Percentiles rank a stretch among this genome's conserved stretches.
Conservation (phyloP, 1,140 invertebrate genomes). For the Sesamia nonagrioides region DNA sequence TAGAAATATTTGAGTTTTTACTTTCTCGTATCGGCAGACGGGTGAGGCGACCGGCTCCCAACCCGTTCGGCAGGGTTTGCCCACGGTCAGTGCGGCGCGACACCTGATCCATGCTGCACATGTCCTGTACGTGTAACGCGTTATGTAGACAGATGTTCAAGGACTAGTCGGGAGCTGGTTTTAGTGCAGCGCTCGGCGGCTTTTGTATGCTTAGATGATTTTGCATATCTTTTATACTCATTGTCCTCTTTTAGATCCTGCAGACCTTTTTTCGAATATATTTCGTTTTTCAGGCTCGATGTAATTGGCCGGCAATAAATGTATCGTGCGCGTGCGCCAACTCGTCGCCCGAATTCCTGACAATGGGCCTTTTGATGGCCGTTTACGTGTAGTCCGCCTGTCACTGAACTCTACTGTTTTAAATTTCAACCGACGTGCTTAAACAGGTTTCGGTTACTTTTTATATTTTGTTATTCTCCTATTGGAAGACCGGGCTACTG, state of each 20-base stretch:
- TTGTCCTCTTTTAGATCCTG: background rate
- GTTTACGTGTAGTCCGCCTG: slow-evolving; percentile 58
- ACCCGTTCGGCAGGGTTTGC: slow-evolving; percentile 75
- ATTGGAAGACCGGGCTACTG: slow-evolving; percentile 14
- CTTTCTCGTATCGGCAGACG: slow-evolving; percentile 65
- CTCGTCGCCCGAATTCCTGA: slow-evolving; percentile 72
- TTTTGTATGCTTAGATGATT: slow-evolving; percentile 25
- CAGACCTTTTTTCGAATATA: background rate
- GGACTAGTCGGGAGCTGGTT: slow-evolving; percentile 58
- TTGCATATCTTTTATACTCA: slow-evolving; percentile 3
- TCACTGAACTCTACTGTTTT: slow-evolving; percentile 66
- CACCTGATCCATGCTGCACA: slow-evolving; percentile 82
- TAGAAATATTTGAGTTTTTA: slow-evolving; percentile 68
- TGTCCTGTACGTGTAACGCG: slow-evolving; percentile 62
- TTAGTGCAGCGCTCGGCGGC: slow-evolving; percentile 25
- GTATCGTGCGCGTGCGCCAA: slow-evolving; percentile 65
- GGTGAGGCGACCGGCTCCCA: slow-evolving; percentile 65
- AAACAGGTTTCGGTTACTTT: slow-evolving; percentile 47
- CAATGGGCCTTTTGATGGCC: slow-evolving; percentile 64
- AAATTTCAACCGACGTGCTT: slow-evolving; percentile 55
- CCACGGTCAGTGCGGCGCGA: slow-evolving; percentile 78
- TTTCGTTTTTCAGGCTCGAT: slow-evolving; percentile 52
- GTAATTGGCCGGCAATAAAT: slow-evolving; percentile 68
- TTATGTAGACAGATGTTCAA: slow-evolving; percentile 71
- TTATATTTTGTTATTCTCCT: slow-evolving; percentile 34